Evolutionary conservation across 2,113 vertebrate species (phyloP), one percentile per base, ranked within the genome.

Genomic region (Pycnonotus jocosus): DNA sequence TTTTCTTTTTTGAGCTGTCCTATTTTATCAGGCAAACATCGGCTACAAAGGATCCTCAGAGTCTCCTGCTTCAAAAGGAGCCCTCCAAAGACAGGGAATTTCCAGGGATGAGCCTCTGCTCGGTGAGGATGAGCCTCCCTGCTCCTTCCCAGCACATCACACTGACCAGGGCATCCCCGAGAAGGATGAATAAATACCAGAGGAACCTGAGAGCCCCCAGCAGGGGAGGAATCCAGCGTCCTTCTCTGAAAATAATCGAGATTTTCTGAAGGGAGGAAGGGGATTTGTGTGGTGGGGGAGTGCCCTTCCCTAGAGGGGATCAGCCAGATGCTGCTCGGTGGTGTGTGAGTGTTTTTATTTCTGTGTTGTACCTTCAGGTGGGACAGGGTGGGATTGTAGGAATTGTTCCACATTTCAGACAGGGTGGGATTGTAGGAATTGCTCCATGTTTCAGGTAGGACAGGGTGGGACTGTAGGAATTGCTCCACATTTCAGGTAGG

Each of bases 1-100:
- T 7, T 73, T 88, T 54, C 60, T 88, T 88, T 54, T 60, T 88
- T 64, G 68, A 88, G 18, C 77, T 74, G 31, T 78, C 40, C 56
- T 47, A 47, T 81, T 90, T 86, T 45, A 38, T 66, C 48, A 68
- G 17, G 22, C 33, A 87, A 81, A 15, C n/a, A 9, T 60, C 65
- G 79, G 57, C 23, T 30, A 18, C 9, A 61, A 85, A 65, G 74
- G 54, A 56, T 72, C 24, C 16, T 74, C 51, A 51, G 84, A 86
- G 71, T 48, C 33, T 87, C 35, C 35, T 37, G n/a, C 51, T 95
- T 86, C 62, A n/a, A 44, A 42, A 17, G 19, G 40, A 91, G 47
- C 78, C 65, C 81, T 95, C 89, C 86, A 53, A 57, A 84, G 93
- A 48, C 81, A 88, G 45, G 73, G 91, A 79, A 82, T 95, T 85